These are phyloP conservation scores for Agrilus mali DNA, from an alignment of 2,888 invertebrate species.

Conservation along the genomic window DNA sequence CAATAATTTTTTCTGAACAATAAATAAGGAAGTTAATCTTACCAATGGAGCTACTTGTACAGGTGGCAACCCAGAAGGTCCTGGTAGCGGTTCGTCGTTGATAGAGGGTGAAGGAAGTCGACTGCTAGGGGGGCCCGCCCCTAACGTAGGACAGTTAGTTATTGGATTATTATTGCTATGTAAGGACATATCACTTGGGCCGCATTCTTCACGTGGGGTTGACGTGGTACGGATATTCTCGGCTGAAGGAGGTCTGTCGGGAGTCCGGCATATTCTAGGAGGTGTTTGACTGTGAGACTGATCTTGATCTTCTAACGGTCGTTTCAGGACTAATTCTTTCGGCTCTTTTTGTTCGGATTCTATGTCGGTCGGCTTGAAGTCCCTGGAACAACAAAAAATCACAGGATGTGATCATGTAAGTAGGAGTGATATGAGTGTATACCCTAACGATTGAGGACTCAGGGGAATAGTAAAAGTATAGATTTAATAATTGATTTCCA, in stretches of 20 bases:
- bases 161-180: slow-evolving; percentile 36
- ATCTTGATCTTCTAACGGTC: slow-evolving; percentile 15
- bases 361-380: slow-evolving; percentile 29
- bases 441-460: no score
- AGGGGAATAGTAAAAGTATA: no score
- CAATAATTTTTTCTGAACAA: no score
- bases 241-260: slow-evolving; percentile 22
- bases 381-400: slow-evolving; percentile 14
- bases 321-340: slow-evolving; percentile 29
- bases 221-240: slow-evolving; percentile 18
- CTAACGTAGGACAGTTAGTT: slow-evolving; percentile 37
- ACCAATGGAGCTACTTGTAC: slow-evolving; percentile 85
- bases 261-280: slow-evolving; percentile 17
- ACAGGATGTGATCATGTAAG: no score
- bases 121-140: slow-evolving; percentile 39
- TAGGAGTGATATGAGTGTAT: no score
- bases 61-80: slow-evolving; percentile 74
- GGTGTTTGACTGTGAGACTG: slow-evolving; percentile 9
- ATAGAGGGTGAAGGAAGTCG: slow-evolving; percentile 49
- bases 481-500: no score
- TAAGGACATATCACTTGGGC: slow-evolving; percentile 43
- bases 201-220: slow-evolving; percentile 28
- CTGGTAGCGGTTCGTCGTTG: slow-evolving; percentile 57
- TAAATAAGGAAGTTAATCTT: slow-evolving; percentile 24
- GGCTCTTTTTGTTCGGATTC: slow-evolving; percentile 31